A percentile compares a stretch with the other conserved stretches of the same genome.
Evolutionary conservation across 2,797 vertebrate genomes (phyloP).

Genomic region (Sebastes cheni): DNA sequence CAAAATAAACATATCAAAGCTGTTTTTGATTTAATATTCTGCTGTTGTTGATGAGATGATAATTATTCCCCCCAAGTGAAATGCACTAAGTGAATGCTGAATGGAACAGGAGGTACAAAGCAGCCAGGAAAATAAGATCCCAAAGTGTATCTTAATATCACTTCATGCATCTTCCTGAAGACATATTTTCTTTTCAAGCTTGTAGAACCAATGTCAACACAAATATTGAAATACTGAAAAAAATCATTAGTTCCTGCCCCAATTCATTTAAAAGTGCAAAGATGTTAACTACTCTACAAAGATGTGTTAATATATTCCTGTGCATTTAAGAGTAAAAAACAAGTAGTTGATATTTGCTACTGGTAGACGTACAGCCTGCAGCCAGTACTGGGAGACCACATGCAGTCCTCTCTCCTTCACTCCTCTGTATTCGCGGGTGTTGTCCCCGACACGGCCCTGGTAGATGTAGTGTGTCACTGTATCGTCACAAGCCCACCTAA

Average conservation of each 20-base stretch:
- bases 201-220: not conserved
- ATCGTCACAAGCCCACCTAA: conserved; percentile 95
- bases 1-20: conserved; percentile 41
- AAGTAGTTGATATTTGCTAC: not conserved
- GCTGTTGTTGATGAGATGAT: conserved; percentile 8
- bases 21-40: conserved; percentile 8
- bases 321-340: not conserved
- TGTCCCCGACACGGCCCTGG: conserved; percentile 93
- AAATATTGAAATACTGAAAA: not conserved
- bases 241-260: not conserved
- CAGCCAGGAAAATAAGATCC: not conserved
- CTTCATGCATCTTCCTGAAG: not conserved
- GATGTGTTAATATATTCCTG: not conserved
- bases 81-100: conserved; percentile 3
- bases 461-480: conserved; percentile 98
- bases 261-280: not conserved
- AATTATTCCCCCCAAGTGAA: conserved; percentile 3
- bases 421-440: conserved; percentile 91
- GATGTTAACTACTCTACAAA: not conserved
- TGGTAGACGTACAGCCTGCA: conserved; percentile 87
- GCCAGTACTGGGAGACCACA: conserved; percentile 95
- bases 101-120: not conserved
- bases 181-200: not conserved
- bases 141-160: not conserved
- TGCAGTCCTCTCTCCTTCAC: conserved; percentile 91